A percentile compares a stretch with the other conserved stretches of the same genome.
These are phyloP conservation scores for Macrobrachium nipponense DNA, from an alignment of 1,140 invertebrate species.

Conservation along the genomic window DNA sequence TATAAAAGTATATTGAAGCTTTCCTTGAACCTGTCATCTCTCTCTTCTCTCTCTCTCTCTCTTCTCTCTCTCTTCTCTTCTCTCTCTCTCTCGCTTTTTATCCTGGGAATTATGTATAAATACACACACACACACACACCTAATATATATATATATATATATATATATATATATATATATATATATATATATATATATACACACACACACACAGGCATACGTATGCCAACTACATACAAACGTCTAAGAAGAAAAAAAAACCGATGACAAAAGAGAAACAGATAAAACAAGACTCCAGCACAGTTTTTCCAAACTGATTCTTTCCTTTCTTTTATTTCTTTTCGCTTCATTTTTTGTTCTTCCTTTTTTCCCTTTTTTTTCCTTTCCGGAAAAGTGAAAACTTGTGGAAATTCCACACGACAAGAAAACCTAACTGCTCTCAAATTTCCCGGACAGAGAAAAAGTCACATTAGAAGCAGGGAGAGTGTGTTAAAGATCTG, in stretches of 20 bases:
- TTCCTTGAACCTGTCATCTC: no score
- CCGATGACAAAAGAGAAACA: not conserved
- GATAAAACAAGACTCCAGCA: not conserved
- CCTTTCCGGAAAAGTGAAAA: not conserved
- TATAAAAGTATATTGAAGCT: no score
- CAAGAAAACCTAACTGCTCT: not conserved
- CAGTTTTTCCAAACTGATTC: not conserved
- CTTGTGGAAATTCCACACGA: no score
- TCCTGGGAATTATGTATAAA: not conserved
- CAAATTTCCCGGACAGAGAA: not conserved
- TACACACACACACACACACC: not conserved
- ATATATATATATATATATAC: slow-evolving; percentile 4
- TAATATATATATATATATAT: not conserved
- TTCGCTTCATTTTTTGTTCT: not conserved
- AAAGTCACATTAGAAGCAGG: not conserved
- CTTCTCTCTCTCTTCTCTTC: not conserved
- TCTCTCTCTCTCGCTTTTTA: not conserved
- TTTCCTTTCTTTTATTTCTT: not conserved
- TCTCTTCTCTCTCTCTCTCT: not conserved
- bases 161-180: not conserved
- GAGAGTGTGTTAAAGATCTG: slow-evolving; percentile 20
- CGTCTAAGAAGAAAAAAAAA: not conserved
- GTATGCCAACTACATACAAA: not conserved
- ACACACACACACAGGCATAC: slow-evolving; percentile 21
- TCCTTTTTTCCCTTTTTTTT: not conserved